phyloP scores from a whole-genome alignment of 2,113 vertebrate species.

The Corydoras maculifer region DNA sequence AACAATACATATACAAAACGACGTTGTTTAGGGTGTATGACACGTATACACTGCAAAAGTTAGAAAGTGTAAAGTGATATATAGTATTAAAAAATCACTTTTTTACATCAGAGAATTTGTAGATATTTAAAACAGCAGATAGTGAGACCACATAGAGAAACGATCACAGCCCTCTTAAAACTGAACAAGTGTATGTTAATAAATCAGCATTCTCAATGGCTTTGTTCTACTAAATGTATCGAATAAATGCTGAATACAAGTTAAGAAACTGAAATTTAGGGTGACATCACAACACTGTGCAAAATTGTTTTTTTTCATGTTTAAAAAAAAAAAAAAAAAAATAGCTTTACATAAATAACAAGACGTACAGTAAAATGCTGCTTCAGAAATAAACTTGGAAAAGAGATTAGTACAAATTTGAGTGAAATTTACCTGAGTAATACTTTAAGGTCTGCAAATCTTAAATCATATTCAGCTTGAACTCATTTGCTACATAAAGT shows the following conservation, averaged over 20 bases:
- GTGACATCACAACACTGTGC: not conserved
- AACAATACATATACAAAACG: constrained; percentile 3
- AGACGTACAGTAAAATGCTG: constrained; percentile 4
- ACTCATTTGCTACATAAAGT: constrained; percentile 9
- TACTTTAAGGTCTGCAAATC: not conserved
- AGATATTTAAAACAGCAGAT: not conserved
- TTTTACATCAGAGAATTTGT: not conserved
- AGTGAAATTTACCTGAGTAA: constrained; percentile 36
- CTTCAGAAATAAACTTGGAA: constrained; percentile 5
- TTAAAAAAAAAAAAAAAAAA: not conserved
- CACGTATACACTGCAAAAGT: not conserved
- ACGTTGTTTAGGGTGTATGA: not conserved
- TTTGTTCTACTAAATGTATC: not conserved
- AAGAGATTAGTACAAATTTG: constrained; percentile 19
- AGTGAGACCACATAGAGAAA: too few species aligned
- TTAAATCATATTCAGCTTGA: not conserved
- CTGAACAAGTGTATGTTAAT: not conserved
- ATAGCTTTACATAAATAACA: not conserved
- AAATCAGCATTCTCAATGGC: not conserved
- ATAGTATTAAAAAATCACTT: not conserved
- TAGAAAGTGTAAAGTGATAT: not conserved
- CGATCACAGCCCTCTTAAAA: too few species aligned
- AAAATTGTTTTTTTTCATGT: not conserved
- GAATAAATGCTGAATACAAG: too few species aligned
- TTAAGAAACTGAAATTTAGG: not conserved